phyloP scores from a whole-genome alignment of 2,797 vertebrate genomes.

The Peromyscus aztecus region DNA sequence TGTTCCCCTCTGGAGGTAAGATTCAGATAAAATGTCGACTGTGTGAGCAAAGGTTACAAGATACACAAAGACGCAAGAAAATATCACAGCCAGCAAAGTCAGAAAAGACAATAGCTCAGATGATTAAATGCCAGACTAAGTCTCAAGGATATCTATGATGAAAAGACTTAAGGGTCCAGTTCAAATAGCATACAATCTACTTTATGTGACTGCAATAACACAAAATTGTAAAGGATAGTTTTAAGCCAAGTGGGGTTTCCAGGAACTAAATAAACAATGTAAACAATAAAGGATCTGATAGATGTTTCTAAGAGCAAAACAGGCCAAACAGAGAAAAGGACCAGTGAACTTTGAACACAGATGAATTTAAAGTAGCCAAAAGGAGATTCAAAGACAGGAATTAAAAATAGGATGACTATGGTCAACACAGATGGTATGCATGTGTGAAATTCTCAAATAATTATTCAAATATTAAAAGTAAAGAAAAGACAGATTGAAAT shows the following conservation, averaged over 20 bases:
- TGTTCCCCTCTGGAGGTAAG: background rate
- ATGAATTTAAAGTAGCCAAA: constrained; percentile 5
- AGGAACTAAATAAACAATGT: background rate
- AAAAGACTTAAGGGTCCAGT: background rate
- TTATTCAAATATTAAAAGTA: background rate
- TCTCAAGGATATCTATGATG: background rate
- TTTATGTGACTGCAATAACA: background rate
- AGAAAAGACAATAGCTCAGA: background rate
- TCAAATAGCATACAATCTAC: background rate
- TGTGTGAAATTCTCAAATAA: background rate
- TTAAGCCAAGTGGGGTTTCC: background rate
- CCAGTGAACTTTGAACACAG: background rate
- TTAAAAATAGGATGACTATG: background rate
- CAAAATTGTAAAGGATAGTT: background rate
- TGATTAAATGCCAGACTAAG: background rate
- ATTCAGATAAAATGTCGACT: background rate
- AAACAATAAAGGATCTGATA: background rate
- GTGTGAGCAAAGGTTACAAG: constrained; percentile 8
- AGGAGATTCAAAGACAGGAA: background rate
- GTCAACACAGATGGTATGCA: background rate
- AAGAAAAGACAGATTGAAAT: background rate
- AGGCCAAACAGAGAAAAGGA: background rate
- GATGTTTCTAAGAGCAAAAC: background rate
- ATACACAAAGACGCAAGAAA: background rate
- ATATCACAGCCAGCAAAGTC: background rate